Evolutionary conservation across 2,888 invertebrate genomes (phyloP), one percentile per base, ranked within the genome.

Genomic region (Tupiocoris notatus): DNA sequence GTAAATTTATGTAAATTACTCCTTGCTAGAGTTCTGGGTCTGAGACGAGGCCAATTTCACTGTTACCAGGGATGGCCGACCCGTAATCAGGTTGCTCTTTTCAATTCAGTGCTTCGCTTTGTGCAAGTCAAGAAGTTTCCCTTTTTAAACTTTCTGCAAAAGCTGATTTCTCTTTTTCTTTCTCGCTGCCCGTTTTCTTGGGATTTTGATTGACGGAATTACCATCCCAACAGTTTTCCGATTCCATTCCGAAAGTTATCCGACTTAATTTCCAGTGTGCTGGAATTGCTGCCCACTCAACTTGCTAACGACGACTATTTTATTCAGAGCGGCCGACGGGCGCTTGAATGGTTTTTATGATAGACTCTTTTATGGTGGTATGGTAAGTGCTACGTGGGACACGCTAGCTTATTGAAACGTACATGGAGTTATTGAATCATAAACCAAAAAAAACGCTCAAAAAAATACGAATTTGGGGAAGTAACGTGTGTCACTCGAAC

Each of bases 1-100:
- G 70, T 24, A 70, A 70, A 70, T 70, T 59, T 70, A 70, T 70
- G 70, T 70, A 70, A 70, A 70, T 70, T 70, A 70, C 59, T 70
- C 59, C 70, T 70, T 59, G 70, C 59, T 70, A 59, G 59, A 70
- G 70, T 70, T 70, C 56, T 59, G 22, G 58, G 54, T 58, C 59
- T 16, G 59, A 25, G 25, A 70, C 59, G 59, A 70, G 70, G 59
- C 70, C 23, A 70, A 70, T 70, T 70, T 70, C 59, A 23, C 70
- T 39, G 70, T 59, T 59, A 70, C 70, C 57, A 59, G 70, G 24
- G 70, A 70, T 59, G 70, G 59, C 70, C 70, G 24, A 70, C 39
- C n/a, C 39, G 58, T 70, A 70, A 70, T 70, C 70, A 25, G 70
- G 70, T 70, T 70, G 59, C 70, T 70, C 59, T 70, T 70, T 59